Base-by-base conservation (phyloP, 2,888 invertebrate genomes). In the Drosophila picticornis region DNA sequence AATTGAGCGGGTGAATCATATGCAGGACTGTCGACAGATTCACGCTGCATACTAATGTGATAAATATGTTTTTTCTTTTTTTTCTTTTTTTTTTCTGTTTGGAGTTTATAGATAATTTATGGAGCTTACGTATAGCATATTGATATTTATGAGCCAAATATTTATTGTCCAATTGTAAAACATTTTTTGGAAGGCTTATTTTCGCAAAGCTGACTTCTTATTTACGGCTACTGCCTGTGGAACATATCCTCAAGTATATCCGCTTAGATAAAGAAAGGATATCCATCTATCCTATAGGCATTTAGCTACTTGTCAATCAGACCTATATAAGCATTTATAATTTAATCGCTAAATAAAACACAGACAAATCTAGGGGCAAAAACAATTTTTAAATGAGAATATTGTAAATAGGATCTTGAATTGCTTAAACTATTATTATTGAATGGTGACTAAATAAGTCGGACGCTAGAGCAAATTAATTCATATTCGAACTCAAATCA, bases 1-100 rank as follows among this genome's bases (percentile, higher is more conserved):
- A 71, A 55, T 71, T 63, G 58, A 58, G 50, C 63, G 53, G 51
- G 19, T 58, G 64, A 68, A 27, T 65, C 56, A 72, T 40, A 36
- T 46, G 25, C 40, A 19, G 36, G 55, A 57, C 25, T 22, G 29
- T n/a, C 55, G 11, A 11, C 9, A 56, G 59, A 50, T 53, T 59
- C 52, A 57, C 51, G 38, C 29, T 40, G 6, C 38, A 13, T 36
- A 43, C 63, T 64, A 61, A 62, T 61, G 51, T 38, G 52, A 64
- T 55, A 64, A 77, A 72, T 76, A 75, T 63, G 65, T 29, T 60
- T 51, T 27, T 9, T 16, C 6, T 32, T 13, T 5, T 13, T 22
- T 1, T 9, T 2, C 11, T 19, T 19, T 19, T 38, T 38, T 16
- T 13, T 1, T 1, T 19, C 1, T 7, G 10, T 32, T 32, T 53